Conservation (phyloP, 1,140 invertebrate genomes). For the Meloidogyne floridensis region DNA sequence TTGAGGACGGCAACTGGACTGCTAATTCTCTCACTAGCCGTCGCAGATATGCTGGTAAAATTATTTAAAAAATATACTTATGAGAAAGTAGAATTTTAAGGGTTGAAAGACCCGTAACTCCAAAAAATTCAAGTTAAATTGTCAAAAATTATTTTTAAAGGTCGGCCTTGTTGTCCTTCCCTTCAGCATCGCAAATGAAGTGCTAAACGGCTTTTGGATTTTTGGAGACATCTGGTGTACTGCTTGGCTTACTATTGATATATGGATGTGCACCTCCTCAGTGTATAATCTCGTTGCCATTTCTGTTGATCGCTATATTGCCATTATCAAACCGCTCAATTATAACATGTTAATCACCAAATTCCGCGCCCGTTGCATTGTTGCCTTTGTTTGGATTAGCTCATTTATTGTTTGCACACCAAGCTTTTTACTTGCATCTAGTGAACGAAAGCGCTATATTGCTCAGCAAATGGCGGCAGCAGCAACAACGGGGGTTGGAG, state of each 20-base stretch:
- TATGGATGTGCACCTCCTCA: slow-evolving; percentile 92
- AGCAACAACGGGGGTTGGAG: slow-evolving; percentile 11
- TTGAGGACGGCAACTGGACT: slow-evolving; percentile 84
- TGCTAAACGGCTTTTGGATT: slow-evolving; percentile 62
- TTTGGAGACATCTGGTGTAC: slow-evolving; percentile 66
- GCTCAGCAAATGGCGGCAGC: slow-evolving; percentile 34
- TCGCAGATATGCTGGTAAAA: slow-evolving; percentile 80
- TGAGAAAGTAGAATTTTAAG: neutral
- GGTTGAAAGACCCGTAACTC: too few relatives aligned
- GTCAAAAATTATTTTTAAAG: slow-evolving; percentile 27
- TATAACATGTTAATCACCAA: slow-evolving; percentile 92
- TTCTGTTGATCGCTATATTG: slow-evolving; percentile 75
- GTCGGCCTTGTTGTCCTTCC: slow-evolving; percentile 64
- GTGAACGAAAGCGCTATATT: slow-evolving; percentile 45
- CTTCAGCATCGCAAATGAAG: slow-evolving; percentile 65
- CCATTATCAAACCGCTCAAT: slow-evolving; percentile 94
- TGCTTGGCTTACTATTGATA: slow-evolving; percentile 91
- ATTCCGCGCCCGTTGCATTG: slow-evolving; percentile 83
- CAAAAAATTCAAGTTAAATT: too few relatives aligned
- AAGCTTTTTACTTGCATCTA: slow-evolving; percentile 58
- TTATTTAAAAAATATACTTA: slow-evolving; percentile 1
- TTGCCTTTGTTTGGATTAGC: slow-evolving; percentile 86
- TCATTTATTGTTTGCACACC: slow-evolving; percentile 87
- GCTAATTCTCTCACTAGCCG: slow-evolving; percentile 80
- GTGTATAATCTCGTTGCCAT: slow-evolving; percentile 89